phyloP scores from a whole-genome alignment of 2,113 vertebrate species.

The Redunca redunca region DNA sequence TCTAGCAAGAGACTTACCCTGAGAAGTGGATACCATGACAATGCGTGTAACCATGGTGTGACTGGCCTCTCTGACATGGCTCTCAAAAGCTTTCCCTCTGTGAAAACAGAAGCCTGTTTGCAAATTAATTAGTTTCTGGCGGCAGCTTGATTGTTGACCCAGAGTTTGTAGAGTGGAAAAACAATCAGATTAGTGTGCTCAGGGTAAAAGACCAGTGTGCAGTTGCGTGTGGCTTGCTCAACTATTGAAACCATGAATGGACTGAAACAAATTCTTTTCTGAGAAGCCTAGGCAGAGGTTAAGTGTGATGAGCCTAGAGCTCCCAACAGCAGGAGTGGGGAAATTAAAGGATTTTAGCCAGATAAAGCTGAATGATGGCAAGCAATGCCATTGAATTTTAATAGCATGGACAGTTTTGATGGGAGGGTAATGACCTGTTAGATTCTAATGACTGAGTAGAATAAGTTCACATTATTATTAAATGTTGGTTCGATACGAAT shows the following conservation, averaged over 20 bases:
- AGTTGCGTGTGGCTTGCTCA: conserved; percentile 81
- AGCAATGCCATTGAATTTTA: conserved; percentile 69
- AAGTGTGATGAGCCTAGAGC: conserved; percentile 86
- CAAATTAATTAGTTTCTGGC: conserved; percentile 90
- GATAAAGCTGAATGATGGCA: conserved; percentile 67
- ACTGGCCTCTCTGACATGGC: conserved; percentile 81
- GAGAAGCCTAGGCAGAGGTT: conserved; percentile 84
- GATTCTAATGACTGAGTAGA: conserved; percentile 37
- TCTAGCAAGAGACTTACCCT: conserved; percentile 81
- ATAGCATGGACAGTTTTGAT: conserved; percentile 68
- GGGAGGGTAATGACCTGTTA: not conserved
- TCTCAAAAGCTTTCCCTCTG: conserved; percentile 85
- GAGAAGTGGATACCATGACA: conserved; percentile 81
- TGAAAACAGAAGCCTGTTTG: conserved; percentile 86
- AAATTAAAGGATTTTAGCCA: conserved; percentile 74
- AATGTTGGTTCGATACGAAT: not conserved
- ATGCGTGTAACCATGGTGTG: conserved; percentile 82
- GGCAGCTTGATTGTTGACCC: conserved; percentile 87
- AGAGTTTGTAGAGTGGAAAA: conserved; percentile 87
- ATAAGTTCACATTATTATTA: conserved; percentile 60
- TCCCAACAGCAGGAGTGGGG: conserved; percentile 16
- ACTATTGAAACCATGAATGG: conserved; percentile 80
- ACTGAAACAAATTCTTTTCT: conserved; percentile 83
- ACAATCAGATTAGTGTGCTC: conserved; percentile 88
- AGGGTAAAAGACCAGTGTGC: conserved; percentile 79